Evolutionary conservation across 2,888 invertebrate species (phyloP).

Genomic region (Meteorus cinctellus): DNA sequence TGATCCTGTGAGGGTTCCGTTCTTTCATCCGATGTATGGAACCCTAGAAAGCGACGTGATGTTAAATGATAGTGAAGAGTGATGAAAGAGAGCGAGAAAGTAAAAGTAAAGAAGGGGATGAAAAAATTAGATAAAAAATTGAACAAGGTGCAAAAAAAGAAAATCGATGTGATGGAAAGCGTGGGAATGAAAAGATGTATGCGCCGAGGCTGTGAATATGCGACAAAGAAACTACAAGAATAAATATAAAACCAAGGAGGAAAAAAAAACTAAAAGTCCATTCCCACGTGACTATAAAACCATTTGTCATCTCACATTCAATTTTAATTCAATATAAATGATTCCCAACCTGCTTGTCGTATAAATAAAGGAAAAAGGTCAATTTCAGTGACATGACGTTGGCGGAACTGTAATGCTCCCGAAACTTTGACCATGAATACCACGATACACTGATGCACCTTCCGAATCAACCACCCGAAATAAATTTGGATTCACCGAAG

Average conservation of each 20-base stretch:
- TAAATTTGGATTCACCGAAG: background rate
- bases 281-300: slow-evolving; percentile 12
- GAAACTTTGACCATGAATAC: background rate
- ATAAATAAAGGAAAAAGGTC: background rate
- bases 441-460: background rate
- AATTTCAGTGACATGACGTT: background rate
- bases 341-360: background rate
- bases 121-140: background rate
- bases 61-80: background rate
- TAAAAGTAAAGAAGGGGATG: background rate
- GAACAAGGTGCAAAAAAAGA: background rate
- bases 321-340: background rate
- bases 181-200: slow-evolving; percentile 15
- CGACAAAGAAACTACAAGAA: background rate
- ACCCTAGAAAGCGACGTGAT: background rate
- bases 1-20: no score
- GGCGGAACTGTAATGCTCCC: background rate
- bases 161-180: background rate
- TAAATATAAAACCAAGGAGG: slow-evolving; percentile 8
- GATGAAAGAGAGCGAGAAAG: background rate
- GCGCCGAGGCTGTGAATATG: slow-evolving; percentile 25
- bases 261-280: background rate
- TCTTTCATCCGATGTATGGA: no score
- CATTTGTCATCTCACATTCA: slow-evolving; percentile 20
- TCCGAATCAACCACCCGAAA: background rate